phyloP scores from a whole-genome alignment of 2,888 invertebrate genomes.

The Pristionchus mayeri region DNA sequence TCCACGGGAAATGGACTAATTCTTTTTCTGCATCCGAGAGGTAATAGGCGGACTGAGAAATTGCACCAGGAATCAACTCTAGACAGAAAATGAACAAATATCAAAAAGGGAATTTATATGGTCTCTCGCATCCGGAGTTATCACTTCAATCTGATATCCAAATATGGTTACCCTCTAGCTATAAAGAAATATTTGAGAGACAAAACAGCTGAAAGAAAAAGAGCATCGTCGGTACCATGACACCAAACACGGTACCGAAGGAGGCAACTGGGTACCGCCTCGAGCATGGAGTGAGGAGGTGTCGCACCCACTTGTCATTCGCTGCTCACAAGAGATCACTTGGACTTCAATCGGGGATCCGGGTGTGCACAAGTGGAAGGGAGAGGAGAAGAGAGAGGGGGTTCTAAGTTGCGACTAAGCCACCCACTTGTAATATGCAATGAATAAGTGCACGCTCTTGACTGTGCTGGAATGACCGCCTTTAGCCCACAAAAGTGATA shows the following conservation, averaged over 20 bases:
- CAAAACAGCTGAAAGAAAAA: no score
- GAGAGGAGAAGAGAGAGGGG: no score
- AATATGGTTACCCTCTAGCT: no score
- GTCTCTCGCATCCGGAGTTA: no score
- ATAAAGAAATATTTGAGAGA: no score
- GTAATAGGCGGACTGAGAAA: background rate
- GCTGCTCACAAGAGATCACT: slow-evolving; percentile 18
- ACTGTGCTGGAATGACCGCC: background rate
- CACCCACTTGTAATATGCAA: slow-evolving; percentile 2
- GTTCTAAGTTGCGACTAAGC: slow-evolving; percentile 31
- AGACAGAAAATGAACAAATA: background rate
- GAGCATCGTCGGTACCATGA: background rate
- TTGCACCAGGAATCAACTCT: no score
- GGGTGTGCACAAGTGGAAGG: slow-evolving; percentile 30
- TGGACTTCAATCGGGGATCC: slow-evolving; percentile 25
- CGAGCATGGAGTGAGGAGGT: background rate
- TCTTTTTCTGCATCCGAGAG: background rate
- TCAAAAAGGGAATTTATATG: background rate
- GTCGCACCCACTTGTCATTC: slow-evolving; percentile 34
- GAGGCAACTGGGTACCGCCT: background rate
- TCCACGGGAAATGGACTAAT: background rate
- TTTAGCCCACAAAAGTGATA: background rate
- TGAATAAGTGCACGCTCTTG: slow-evolving; percentile 8
- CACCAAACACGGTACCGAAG: background rate
- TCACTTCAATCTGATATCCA: no score